Base-by-base conservation (phyloP, 2,113 vertebrate species). In the Mixornis gularis region DNA sequence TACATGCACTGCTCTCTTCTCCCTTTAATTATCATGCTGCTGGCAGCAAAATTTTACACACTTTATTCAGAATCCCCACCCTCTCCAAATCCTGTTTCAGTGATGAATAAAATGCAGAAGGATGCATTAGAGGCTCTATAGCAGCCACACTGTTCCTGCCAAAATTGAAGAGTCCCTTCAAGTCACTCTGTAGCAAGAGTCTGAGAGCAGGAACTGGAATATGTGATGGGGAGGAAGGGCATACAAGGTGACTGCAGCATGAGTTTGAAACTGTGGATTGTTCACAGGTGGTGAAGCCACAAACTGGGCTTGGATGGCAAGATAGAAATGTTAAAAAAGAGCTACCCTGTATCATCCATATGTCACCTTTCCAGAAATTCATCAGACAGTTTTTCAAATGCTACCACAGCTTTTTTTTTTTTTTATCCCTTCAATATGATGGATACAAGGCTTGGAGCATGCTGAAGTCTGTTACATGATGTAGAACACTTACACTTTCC, bases 21-120 rank as follows among this genome's bases (percentile, higher is more conserved):
- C 63, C 60, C 30, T 63, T 93, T 93, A 94, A 87, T 94, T 91
- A 95, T 48, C 25, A 34, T 17, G 51, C 68, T 85, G 52, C 24
- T 79, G 64, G 76, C 79, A 94, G 94, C 60, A 87, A 41, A 36
- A 87, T 79, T 85, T 93, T 69, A 74, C 58, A 72, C 21, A 30
- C 43, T 87, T 86, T 63, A 53, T 70, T 92, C 92, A 83, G 53
- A 72, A 76, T 81, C 52, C 17, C 55, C 76, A 82, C 80, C 74
- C 59, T 87, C 74, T 93, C 74, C 79, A 91, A 89, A 87, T 59
- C 32, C 59, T 25, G 8, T 40, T 79, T 77, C 74, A 87, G 64
- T 34, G 41, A 91, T 80, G 71, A 87, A 69, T 73, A 92, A 79
- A 95, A 85, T 52, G 66, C 40, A 85, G 81, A 58, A 65, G 40